Base-by-base conservation (phyloP, 2,888 invertebrate genomes). In the Cheilosia variabilis region DNA sequence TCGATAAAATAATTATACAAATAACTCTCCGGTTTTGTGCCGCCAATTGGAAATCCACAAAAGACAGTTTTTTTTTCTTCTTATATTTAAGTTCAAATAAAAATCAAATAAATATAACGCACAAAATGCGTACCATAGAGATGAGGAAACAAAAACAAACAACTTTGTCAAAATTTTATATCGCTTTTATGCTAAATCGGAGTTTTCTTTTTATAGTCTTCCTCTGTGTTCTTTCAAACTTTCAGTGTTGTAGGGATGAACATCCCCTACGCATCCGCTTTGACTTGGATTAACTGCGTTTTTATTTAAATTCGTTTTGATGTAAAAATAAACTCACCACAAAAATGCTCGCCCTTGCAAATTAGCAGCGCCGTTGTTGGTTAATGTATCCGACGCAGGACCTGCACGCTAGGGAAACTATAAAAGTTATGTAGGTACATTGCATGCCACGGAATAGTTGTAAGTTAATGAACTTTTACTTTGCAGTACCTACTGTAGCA, bases 131-230 rank as follows among this genome's bases (percentile, higher is more conserved):
- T 55, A 47, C 4, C 45, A 45, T n/a, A 17, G 17, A 15, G 6
- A 17, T 6, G 5, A 17, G 17, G 2, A 17, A 17, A 60, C 31
- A 60, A n/a, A 47, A 76, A 34, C 52, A 43, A 63, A 41, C 41
- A 76, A 80, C 71, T 84, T 80, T 84, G 80, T 76, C 69, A 84
- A 84, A 76, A 62, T 80, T 84, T 84, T 84, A 84, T 80, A 60
- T 69, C 52, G 47, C 47, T 84, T 84, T 84, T 84, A 84, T 84
- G 84, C 69, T 60, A 84, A 84, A 75, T 84, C 79, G 69, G 66
- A 75, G 75, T 55, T 55, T 84, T 73, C 50, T 65, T 45, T 79
- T 43, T 55, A 57, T 69, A 22, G 41, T 82, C 50, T 50, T 60
- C 58, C 5, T 34, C 47, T 76, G 65, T 58, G 17, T 75, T 75